These are phyloP conservation scores for Thermophis baileyi DNA, from an alignment of 2,113 vertebrate genomes.

Conservation along the genomic window DNA sequence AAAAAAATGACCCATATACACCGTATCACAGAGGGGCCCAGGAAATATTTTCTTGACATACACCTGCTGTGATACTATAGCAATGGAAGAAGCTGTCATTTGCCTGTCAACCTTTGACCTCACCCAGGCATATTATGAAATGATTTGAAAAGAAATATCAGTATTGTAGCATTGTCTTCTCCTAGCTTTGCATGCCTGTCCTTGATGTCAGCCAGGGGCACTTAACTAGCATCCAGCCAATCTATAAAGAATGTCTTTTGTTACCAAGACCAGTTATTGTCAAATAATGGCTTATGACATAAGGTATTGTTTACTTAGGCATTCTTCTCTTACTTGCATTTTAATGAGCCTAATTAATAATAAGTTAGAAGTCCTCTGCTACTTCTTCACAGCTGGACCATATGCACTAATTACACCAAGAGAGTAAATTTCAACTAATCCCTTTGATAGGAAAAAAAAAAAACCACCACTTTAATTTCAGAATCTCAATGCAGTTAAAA, in stretches of 20 bases:
- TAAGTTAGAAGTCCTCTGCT: conserved; percentile 77
- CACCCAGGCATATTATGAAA: conserved; percentile 75
- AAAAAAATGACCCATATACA: conserved; percentile 43
- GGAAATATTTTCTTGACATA: conserved; percentile 77
- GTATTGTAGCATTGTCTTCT: conserved; percentile 61
- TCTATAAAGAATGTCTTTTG: conserved; percentile 72
- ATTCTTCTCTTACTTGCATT: conserved; percentile 78
- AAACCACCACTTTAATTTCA: conserved; percentile 52
- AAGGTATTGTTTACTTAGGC: conserved; percentile 83
- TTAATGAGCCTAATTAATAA: conserved; percentile 87
- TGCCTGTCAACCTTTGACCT: conserved; percentile 87
- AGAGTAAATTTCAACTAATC: conserved; percentile 71
- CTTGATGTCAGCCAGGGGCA: conserved; percentile 84
- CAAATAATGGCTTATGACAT: conserved; percentile 81
- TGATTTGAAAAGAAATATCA: conserved; percentile 75
- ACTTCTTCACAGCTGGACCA: conserved; percentile 84
- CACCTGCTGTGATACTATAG: conserved; percentile 82
- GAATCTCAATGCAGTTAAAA: conserved; percentile 41
- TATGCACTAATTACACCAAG: conserved; percentile 80
- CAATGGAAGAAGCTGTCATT: conserved; percentile 85
- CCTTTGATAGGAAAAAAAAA: conserved; percentile 55
- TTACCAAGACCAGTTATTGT: conserved; percentile 72
- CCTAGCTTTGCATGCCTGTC: conserved; percentile 73
- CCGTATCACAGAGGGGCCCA: conserved; percentile 67
- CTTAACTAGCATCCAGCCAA: conserved; percentile 73